phyloP scores from a whole-genome alignment of 2,113 vertebrate genomes.

The Microtus pennsylvanicus region DNA sequence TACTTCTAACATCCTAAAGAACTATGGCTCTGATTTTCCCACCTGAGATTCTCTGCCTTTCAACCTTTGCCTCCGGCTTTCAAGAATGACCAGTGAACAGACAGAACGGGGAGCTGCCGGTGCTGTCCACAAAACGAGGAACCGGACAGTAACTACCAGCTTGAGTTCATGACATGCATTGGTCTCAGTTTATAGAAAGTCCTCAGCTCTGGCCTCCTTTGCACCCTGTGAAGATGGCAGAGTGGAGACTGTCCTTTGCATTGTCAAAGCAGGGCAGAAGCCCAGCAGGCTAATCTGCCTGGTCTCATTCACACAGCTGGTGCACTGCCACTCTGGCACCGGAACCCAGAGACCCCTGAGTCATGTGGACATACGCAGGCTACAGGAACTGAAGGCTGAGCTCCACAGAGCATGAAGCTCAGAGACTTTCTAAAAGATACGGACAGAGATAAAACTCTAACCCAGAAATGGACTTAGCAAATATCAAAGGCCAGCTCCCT shows the following conservation, averaged over 20 bases:
- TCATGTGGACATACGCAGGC: not conserved
- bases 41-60: not conserved
- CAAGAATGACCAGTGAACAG: not conserved
- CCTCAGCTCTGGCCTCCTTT: not conserved
- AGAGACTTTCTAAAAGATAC: conserved; percentile 31
- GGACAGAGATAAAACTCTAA: conserved; percentile 17
- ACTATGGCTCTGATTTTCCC: not conserved
- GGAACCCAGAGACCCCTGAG: not conserved
- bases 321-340: not conserved
- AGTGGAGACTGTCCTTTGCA: not conserved
- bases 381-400: not conserved
- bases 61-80: not conserved
- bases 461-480: not conserved
- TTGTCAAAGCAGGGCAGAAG: not conserved
- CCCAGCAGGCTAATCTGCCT: not conserved
- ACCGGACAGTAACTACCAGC: not conserved
- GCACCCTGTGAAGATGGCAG: not conserved
- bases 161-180: not conserved
- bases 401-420: not conserved
- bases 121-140: not conserved
- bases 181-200: not conserved
- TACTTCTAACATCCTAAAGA: not conserved
- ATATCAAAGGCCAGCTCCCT: conserved; percentile 3
- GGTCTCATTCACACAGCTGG: not conserved
- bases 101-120: not conserved